Conservation (phyloP, 2,797 vertebrate genomes). For the Anas acuta region DNA sequence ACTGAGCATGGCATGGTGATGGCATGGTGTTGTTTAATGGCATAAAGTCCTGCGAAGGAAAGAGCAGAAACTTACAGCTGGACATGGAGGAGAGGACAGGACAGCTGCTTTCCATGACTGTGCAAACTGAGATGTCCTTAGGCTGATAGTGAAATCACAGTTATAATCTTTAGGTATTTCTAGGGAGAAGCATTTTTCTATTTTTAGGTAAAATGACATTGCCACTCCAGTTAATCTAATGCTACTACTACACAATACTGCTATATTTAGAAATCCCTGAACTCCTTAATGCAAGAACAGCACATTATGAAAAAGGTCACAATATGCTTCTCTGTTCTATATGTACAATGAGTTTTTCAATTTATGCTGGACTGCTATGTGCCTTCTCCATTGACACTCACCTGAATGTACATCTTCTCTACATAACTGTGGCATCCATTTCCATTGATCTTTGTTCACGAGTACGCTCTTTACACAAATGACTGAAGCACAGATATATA, state of each 20-base stretch:
- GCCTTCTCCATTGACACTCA: neutral
- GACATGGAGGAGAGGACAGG: neutral
- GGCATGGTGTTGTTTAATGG: neutral
- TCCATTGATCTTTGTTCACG: neutral
- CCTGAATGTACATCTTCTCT: neutral
- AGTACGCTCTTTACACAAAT: neutral
- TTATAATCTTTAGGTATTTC: neutral
- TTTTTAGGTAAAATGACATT: slow-evolving; percentile 36
- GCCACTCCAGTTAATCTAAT: slow-evolving; percentile 6
- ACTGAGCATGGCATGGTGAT: neutral
- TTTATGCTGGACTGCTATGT: neutral
- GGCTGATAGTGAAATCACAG: neutral
- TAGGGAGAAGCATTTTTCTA: neutral
- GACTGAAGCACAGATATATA: neutral
- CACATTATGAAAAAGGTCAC: neutral
- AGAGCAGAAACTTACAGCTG: neutral
- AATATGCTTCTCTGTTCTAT: neutral
- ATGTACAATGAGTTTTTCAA: neutral
- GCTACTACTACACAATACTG: neutral
- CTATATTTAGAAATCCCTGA: slow-evolving; percentile 33
- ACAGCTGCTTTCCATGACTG: neutral
- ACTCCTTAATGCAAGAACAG: neutral
- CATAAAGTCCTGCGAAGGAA: neutral
- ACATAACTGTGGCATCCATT: neutral
- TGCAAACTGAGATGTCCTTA: neutral